These are phyloP conservation scores for Trematocara variabile DNA, from an alignment of 2,113 vertebrate species.

Conservation along the genomic window DNA sequence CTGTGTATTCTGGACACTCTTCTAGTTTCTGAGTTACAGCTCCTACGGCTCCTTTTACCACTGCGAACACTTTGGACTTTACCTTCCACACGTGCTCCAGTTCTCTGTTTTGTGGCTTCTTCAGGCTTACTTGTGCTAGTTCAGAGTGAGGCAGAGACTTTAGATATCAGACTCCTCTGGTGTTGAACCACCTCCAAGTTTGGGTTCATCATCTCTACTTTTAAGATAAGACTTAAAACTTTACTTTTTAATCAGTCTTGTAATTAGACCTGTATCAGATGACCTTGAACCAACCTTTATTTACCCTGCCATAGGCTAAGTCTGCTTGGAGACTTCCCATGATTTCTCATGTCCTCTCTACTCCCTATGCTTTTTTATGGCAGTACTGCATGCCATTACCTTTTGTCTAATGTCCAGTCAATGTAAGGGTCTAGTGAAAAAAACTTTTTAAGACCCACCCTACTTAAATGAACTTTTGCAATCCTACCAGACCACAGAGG, in stretches of 20 bases:
- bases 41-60: background rate
- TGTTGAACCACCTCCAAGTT: background rate
- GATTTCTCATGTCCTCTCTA: background rate
- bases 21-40: background rate
- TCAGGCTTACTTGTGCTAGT: background rate
- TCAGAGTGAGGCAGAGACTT: background rate
- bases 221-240: background rate
- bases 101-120: background rate
- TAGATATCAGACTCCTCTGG: background rate
- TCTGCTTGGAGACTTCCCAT: background rate
- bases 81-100: background rate
- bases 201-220: background rate
- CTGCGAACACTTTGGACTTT: background rate
- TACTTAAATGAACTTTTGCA: background rate
- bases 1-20: background rate
- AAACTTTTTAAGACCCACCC: rapidly evolving
- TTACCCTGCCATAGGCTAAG: background rate
- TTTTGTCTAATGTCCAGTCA: background rate
- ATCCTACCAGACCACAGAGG: background rate
- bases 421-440: background rate
- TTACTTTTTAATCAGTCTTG: background rate
- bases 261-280: rapidly evolving
- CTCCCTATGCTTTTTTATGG: background rate
- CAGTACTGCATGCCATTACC: background rate
- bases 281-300: background rate